phyloP scores from a whole-genome alignment of 2,888 invertebrate species.

The Microctonus aethiopoides region DNA sequence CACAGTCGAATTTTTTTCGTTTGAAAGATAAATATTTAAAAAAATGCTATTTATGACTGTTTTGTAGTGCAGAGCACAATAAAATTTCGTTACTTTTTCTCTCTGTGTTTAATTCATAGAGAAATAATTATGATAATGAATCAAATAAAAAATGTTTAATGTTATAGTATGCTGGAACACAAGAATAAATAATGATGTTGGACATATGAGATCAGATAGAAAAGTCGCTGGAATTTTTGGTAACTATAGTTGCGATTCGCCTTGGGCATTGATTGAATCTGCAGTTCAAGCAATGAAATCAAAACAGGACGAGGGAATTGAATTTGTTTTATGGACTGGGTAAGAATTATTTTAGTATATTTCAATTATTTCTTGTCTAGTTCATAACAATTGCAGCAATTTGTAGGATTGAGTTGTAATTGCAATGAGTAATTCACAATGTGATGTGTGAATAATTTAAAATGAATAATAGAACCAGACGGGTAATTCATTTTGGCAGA shows the following conservation, averaged over 20 bases:
- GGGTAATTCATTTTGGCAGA: too few species aligned
- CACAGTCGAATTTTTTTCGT: too few species aligned
- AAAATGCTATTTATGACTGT: too few species aligned
- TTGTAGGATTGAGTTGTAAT: too few species aligned
- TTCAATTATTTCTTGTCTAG: not conserved
- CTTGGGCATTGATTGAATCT: conserved; percentile 88
- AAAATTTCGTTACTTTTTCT: too few species aligned
- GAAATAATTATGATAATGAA: too few species aligned
- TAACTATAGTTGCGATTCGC: conserved; percentile 88
- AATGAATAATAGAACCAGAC: too few species aligned
- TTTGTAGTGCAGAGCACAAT: too few species aligned
- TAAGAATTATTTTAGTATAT: conserved; percentile 68
- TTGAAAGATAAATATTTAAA: too few species aligned
- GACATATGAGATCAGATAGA: conserved; percentile 66
- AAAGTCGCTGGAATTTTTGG: conserved; percentile 79
- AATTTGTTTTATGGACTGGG: conserved; percentile 96
- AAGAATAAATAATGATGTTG: conserved; percentile 66
- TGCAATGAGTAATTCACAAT: too few species aligned
- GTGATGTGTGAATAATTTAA: too few species aligned
- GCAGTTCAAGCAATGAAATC: conserved; percentile 89
- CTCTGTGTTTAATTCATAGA: too few species aligned
- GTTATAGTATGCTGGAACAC: conserved; percentile 73
- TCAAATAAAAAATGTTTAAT: not conserved
- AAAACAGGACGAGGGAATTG: conserved; percentile 86
- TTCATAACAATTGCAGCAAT: not conserved